These are phyloP conservation scores for Rhinichthys osculus DNA, from an alignment of 2,797 vertebrate species.

Conservation along the genomic window DNA sequence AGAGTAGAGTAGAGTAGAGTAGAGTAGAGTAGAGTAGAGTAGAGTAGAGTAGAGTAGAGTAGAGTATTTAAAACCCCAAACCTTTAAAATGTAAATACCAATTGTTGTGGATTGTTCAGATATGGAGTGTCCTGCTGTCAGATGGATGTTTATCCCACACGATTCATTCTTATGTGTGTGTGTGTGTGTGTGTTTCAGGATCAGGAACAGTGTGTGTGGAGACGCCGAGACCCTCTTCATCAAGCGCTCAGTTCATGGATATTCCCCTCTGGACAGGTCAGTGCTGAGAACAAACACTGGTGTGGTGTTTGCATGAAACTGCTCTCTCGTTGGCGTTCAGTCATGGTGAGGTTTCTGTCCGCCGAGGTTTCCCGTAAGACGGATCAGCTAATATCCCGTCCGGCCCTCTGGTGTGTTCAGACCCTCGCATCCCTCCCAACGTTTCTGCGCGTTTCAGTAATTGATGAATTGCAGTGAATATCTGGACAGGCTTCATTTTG, in stretches of 20 bases:
- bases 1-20: no score
- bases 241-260: constrained; percentile 80
- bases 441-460: constrained; percentile 17
- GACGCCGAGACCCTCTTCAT: constrained; percentile 70
- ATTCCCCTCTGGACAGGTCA: constrained; percentile 83
- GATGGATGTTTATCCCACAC: not conserved
- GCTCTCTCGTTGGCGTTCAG: not conserved
- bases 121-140: not conserved
- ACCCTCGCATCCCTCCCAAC: not conserved
- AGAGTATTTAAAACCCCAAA: not conserved
- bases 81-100: not conserved
- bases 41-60: no score
- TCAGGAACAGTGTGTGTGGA: constrained; percentile 52
- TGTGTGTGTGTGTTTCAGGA: constrained; percentile 35
- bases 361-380: constrained; percentile 8
- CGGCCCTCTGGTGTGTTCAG: not conserved
- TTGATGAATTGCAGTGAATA: constrained; percentile 36
- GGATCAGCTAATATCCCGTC: constrained; percentile 21
- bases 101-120: not conserved
- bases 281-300: constrained; percentile 38
- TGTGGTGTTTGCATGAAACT: constrained; percentile 3
- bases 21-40: no score
- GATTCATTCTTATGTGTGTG: not conserved
- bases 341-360: not conserved
- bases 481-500: constrained; percentile 33